Base-by-base conservation (phyloP, 2,888 invertebrate species). In the Sphaeridia pumilis region DNA sequence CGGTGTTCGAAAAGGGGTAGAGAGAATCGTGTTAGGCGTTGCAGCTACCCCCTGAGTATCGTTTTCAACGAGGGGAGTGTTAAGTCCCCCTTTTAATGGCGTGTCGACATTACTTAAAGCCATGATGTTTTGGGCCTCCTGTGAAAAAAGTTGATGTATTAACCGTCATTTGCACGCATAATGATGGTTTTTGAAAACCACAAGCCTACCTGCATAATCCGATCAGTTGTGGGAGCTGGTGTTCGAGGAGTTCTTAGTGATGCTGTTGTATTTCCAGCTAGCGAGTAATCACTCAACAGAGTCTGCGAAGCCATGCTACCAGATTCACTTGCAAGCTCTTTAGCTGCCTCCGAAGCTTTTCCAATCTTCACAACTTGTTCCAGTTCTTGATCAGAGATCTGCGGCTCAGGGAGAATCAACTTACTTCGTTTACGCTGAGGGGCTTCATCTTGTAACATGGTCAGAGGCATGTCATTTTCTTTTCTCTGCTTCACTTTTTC, bases 51-150 rank as follows among this genome's bases (percentile, higher is more conserved):
- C 84, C 20, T 81, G 80, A 71, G 95, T 93, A 72, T 95, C 93
- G 0, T 85, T 80, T 67, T 90, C 84, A 56, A 84, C 83, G 4
- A 98, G 74, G 0, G 94, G 92, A 0, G 95, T 95, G 71, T 98
- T 98, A 24, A 88, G 69, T 0, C 98, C 98, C 44, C 97, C 81
- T 71, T 95, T 95, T 20, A 98, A 74, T 0, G 97, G 97, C 0
- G 97, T 98, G 68, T 98, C 97, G 1, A 94, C 93, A 70, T 97
- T 94, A 0, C 92, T 90, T 21, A 98, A 74, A 0, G 97, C 95
- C 88, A 98, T 93, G 68, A 98, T 87, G 69, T 98, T 97, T 72
- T 97, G 94, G 0, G 97, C 97, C 73, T 97, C 97, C 80, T 94
- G 83, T 20, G 4, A 38, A 38, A 5, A 38, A 7, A 31, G n/a